These are phyloP conservation scores for Megalops cyprinoides DNA, from an alignment of 2,797 vertebrate genomes.

Conservation along the genomic window DNA sequence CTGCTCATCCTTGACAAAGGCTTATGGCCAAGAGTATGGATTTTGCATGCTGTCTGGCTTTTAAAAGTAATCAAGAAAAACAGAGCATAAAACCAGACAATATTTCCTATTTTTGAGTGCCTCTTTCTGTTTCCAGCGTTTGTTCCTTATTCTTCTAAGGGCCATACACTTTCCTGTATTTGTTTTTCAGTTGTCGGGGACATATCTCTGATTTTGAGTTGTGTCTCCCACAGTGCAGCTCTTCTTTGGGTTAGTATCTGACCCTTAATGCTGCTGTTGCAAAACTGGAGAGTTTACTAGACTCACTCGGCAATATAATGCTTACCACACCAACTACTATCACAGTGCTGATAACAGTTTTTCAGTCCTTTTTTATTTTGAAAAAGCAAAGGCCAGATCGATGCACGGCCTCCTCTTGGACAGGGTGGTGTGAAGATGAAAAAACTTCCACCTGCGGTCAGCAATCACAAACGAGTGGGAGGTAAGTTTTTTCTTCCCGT, in stretches of 20 bases:
- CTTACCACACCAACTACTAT: background rate
- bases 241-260: background rate
- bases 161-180: background rate
- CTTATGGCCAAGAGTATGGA: too few species aligned
- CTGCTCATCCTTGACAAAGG: too few species aligned
- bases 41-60: background rate
- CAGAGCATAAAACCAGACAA: background rate
- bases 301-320: background rate
- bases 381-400: background rate
- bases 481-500: background rate
- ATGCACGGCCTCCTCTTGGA: background rate
- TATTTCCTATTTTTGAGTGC: background rate
- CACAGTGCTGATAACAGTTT: conserved; percentile 6
- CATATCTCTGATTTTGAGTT: background rate
- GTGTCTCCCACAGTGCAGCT: background rate
- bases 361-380: background rate
- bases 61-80: background rate
- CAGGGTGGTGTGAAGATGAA: background rate
- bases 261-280: conserved; percentile 4
- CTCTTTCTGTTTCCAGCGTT: background rate
- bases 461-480: background rate
- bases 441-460: background rate
- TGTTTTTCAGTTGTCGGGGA: background rate
- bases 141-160: background rate
- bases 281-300: background rate